Percentiles rank a stretch among this genome's conserved stretches.
These are phyloP conservation scores for Keiferia lycopersicella DNA, from an alignment of 2,888 invertebrate genomes.

Conservation along the genomic window DNA sequence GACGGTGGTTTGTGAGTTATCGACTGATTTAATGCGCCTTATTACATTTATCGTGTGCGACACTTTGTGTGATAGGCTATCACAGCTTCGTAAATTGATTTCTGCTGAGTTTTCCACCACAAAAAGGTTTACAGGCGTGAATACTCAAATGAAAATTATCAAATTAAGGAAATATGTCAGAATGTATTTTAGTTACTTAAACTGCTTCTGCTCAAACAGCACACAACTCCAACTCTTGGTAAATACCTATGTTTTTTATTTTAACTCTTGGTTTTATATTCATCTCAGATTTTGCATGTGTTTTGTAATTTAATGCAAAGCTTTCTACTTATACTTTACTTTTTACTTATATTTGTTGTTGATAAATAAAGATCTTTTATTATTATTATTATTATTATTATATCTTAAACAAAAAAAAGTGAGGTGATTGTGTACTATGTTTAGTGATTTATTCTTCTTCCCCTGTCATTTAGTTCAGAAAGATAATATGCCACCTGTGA, in stretches of 20 bases:
- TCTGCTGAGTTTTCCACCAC: background rate
- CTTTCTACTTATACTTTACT: no score
- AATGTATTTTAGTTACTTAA: background rate
- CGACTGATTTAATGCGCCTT: background rate
- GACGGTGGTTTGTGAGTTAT: background rate
- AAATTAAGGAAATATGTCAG: constrained; percentile 1
- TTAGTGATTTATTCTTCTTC: no score
- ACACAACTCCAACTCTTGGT: background rate
- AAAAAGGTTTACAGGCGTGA: background rate
- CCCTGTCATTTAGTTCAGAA: no score
- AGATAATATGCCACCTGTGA: no score
- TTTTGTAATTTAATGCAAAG: no score
- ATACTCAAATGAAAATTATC: background rate
- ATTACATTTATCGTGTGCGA: background rate
- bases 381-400: no score
- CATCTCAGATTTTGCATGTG: no score
- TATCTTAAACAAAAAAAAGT: no score
- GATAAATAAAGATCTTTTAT: no score
- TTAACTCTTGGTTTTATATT: no score
- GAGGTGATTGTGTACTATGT: no score
- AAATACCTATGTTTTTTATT: background rate
- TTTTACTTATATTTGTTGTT: no score
- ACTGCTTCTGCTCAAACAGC: background rate
- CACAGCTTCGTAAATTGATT: background rate
- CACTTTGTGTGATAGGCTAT: background rate